Evolutionary conservation across 2,888 invertebrate species (phyloP).

Genomic region (Neoascia interrupta): DNA sequence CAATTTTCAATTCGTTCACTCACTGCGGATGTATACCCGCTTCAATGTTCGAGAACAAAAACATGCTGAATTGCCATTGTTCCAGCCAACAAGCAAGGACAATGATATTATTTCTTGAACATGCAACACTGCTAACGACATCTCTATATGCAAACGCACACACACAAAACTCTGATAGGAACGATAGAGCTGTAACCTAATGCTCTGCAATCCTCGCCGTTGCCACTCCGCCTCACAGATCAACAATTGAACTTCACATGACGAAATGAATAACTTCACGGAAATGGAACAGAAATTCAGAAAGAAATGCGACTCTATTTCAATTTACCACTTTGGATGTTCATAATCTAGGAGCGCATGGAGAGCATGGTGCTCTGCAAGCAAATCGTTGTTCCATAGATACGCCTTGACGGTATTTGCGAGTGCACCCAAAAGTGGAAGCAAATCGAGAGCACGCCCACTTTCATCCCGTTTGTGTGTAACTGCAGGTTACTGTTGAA

Average conservation of each 20-base stretch:
- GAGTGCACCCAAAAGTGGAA: constrained; percentile 11
- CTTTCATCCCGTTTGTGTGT: constrained; percentile 1
- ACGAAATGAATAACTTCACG: constrained; percentile 62
- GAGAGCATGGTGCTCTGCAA: neutral
- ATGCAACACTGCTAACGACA: constrained; percentile 13
- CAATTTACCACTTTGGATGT: constrained; percentile 54
- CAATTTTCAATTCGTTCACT: constrained; percentile 36
- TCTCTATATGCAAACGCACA: no score
- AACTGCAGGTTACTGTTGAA: constrained; percentile 35
- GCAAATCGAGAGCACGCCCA: constrained; percentile 22
- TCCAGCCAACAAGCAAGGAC: constrained; percentile 20
- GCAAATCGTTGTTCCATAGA: constrained; percentile 1
- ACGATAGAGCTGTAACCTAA: no score
- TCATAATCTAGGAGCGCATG: constrained; percentile 26
- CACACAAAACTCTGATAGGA: no score
- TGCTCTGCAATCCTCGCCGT: neutral
- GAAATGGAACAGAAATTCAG: constrained; percentile 51
- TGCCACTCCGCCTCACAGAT: constrained; percentile 1
- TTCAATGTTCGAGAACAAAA: constrained; percentile 8
- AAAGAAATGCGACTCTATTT: constrained; percentile 52
- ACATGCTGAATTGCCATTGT: constrained; percentile 27
- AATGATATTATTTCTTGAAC: constrained; percentile 42
- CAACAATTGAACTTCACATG: constrained; percentile 52
- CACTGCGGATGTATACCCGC: neutral
- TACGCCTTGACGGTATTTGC: neutral